Evolutionary conservation across 1,140 invertebrate species (phyloP).

Genomic region (Drosophila athabasca): DNA sequence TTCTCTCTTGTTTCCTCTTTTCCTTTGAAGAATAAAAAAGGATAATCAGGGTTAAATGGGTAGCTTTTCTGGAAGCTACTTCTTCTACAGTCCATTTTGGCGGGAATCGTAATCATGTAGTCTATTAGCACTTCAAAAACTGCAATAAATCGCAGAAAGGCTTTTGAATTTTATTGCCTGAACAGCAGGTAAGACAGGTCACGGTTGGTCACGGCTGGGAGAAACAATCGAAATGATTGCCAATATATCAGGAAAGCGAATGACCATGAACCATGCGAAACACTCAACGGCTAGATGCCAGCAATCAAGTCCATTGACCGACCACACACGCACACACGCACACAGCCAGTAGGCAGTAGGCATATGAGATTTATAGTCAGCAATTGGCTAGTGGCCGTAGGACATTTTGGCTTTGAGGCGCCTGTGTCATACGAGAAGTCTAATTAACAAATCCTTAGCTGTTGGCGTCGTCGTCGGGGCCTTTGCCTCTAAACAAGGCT

Average conservation of each 20-base stretch:
- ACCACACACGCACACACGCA: slow-evolving; percentile 2
- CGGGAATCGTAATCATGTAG: slow-evolving; percentile 3
- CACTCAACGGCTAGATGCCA: slow-evolving; percentile 31
- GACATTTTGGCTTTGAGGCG: slow-evolving; percentile 24
- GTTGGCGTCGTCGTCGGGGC: slow-evolving; percentile 29
- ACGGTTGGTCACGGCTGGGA: background rate
- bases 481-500: slow-evolving; percentile 60
- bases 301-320: slow-evolving; percentile 31
- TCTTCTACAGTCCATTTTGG: too few species aligned
- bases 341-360: background rate
- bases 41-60: too few species aligned
- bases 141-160: background rate
- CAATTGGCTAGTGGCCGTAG: slow-evolving; percentile 13
- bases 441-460: slow-evolving; percentile 61
- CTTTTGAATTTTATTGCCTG: slow-evolving; percentile 20
- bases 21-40: too few species aligned
- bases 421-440: slow-evolving; percentile 44
- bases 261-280: slow-evolving; percentile 22
- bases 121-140: background rate
- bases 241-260: slow-evolving; percentile 35
- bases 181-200: slow-evolving; percentile 13
- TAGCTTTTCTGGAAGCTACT: too few species aligned
- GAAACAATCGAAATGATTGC: slow-evolving; percentile 43
- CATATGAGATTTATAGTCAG: slow-evolving; percentile 31
- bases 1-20: too few species aligned